These are phyloP conservation scores for Gadopsis marmoratus DNA, from an alignment of 2,797 vertebrate genomes.

Conservation along the genomic window DNA sequence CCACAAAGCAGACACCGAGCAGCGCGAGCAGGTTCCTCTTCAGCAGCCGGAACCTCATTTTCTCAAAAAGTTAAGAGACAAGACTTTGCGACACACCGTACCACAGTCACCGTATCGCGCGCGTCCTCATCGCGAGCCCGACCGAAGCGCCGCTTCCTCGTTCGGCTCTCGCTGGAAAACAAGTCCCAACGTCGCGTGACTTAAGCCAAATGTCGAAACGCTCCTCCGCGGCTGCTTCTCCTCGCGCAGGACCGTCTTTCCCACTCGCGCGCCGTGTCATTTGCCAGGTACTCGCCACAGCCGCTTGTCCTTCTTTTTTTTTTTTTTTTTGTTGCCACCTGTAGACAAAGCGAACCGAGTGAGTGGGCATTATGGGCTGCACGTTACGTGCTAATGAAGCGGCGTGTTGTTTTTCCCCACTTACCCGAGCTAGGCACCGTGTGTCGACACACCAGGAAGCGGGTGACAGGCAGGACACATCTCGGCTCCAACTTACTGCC, in stretches of 20 bases:
- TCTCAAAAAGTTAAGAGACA: conserved; percentile 13
- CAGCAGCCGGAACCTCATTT: conserved; percentile 83
- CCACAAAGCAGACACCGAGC: conserved; percentile 60
- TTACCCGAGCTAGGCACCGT: conserved; percentile 52
- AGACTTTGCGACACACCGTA: no score
- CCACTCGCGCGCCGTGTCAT: conserved; percentile 18
- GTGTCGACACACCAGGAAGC: conserved; percentile 81
- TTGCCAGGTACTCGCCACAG: not conserved
- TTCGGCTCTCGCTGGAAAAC: not conserved
- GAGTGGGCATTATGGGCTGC: no score
- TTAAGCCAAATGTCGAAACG: conserved; percentile 16
- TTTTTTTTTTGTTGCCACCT: conserved; percentile 33
- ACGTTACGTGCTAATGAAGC: no score
- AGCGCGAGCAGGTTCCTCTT: conserved; percentile 77
- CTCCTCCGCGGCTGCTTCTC: not conserved
- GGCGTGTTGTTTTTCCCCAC: no score
- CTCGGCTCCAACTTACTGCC: conserved; percentile 53
- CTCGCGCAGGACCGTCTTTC: not conserved
- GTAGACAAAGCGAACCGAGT: not conserved
- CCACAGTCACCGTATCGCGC: not conserved
- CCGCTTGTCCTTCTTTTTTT: not conserved
- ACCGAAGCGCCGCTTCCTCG: conserved; percentile 6
- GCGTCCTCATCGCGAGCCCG: conserved; percentile 33
- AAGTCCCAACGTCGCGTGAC: conserved; percentile 21
- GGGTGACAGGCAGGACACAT: conserved; percentile 49